These are phyloP conservation scores for Selene dorsalis DNA, from an alignment of 2,797 vertebrate genomes.

Conservation along the genomic window DNA sequence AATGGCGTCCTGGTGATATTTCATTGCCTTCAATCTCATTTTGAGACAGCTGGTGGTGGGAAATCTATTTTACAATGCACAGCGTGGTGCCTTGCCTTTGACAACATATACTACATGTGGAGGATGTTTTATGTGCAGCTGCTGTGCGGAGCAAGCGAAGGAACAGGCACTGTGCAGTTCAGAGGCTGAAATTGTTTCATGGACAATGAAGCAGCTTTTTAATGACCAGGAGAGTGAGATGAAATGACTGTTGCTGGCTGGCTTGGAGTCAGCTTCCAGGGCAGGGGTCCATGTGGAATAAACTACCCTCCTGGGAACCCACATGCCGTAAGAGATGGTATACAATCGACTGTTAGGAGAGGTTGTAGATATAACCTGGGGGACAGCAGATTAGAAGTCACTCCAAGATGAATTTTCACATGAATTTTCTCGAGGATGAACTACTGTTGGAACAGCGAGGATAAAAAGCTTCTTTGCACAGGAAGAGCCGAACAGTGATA, in stretches of 20 bases:
- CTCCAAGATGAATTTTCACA: slow-evolving; percentile 50
- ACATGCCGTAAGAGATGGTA: slow-evolving; percentile 32
- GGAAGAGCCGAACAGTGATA: slow-evolving; percentile 35
- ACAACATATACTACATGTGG: slow-evolving; percentile 41
- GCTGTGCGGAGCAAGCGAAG: slow-evolving; percentile 19
- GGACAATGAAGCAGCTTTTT: slow-evolving; percentile 75
- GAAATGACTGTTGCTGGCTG: slow-evolving; percentile 52
- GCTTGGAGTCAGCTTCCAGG: slow-evolving; percentile 45
- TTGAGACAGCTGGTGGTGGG: slow-evolving; percentile 17
- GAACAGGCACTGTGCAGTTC: slow-evolving; percentile 49
- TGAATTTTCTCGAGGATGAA: slow-evolving; percentile 51
- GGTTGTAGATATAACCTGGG: slow-evolving; percentile 43
- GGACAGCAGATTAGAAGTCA: slow-evolving; percentile 58
- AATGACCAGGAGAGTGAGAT: slow-evolving; percentile 64
- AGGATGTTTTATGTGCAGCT: slow-evolving; percentile 30
- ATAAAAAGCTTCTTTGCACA: slow-evolving; percentile 50
- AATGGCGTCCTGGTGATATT: slow-evolving; percentile 54
- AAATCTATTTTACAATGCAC: slow-evolving; percentile 50
- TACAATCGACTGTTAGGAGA: slow-evolving; percentile 36
- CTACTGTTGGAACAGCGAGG: slow-evolving; percentile 11
- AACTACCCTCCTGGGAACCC: slow-evolving; percentile 56
- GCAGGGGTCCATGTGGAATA: slow-evolving; percentile 64
- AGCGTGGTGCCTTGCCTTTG: slow-evolving; percentile 24
- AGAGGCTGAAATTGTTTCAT: slow-evolving; percentile 68
- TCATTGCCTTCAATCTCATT: slow-evolving; percentile 51